Evolutionary conservation across 2,113 vertebrate genomes (phyloP), one percentile per base, ranked within the genome.

Genomic region (Sorex araneus): DNA sequence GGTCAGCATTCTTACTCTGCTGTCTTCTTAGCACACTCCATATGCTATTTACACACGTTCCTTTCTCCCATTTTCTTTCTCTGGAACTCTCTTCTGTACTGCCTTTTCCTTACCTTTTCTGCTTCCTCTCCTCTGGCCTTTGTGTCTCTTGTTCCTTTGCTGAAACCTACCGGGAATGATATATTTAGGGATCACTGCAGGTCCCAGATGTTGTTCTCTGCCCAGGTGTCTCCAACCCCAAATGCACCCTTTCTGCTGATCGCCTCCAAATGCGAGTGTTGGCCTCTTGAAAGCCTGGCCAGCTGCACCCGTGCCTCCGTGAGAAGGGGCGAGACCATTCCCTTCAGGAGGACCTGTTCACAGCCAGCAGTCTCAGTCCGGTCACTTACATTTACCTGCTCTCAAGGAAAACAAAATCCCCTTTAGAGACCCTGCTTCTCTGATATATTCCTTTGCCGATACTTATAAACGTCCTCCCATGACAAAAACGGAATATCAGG

Each of bases 81-180:
- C 50, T 10, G 3, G 19, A 63, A 30, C 21, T 34, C 60, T 84
- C 50, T 69, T 78, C 18, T 32, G 36, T 0, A 18, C 3, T 27
- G 34, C 30, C 28, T 30, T n/a, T 69, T 54, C 47, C 40, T 25
- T 28, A 43, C 2, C 34, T 43, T 77, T 36, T 67, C 84, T 40
- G 34, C 47, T 36, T 69, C 7, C 11, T 69, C 23, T 67, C 15
- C 19, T 32, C 19, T 21, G 16, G 28, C 66, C 28, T 82, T 71
- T 27, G 40, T 34, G 66, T 84, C 57, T 73, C 84, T 84, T 54
- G 32, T 16, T 88, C 73, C 63, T 91, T 69, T 70, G 57, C 70
- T 50, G 86, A 81, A 95, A 92, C 43, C 87, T 69, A 83, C 54
- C 43, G 19, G 23, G 34, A 81, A 87, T 83, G 79, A 43, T 43